Evolutionary conservation across 2,888 invertebrate genomes (phyloP), one percentile per base, ranked within the genome.

Genomic region (Trissoscelio sp.): DNA sequence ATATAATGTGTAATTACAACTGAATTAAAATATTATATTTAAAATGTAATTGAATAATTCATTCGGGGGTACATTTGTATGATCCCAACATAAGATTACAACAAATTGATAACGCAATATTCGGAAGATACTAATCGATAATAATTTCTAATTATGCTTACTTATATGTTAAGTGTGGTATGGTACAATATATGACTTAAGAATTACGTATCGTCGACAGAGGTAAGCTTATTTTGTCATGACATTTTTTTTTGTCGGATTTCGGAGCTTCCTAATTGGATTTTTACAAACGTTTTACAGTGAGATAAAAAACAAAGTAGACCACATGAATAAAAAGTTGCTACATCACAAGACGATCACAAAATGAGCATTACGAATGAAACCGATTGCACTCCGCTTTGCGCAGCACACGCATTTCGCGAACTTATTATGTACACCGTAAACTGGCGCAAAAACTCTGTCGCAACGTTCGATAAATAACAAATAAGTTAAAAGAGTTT

Each of bases 141-240:
- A 84, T 88, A 86, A 88, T 85, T 80, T 87, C 87, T 88, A 88
- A 82, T 85, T 87, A 87, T 87, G 86, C 85, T 89, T 88, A 88
- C 85, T 89, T 88, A 88, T 77, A 62, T 82, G 79, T 88, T 88
- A 88, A 84, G 86, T 86, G 84, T 86, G 84, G 84, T 90, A 90
- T 90, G 86, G 84, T 90, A 90, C 90, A 90, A 84, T 88, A 89
- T 86, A 89, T 85, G 88, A 85, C 87, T 88, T 89, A 88, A 87
- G 85, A 87, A 85, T 88, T 87, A 88, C 86, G 81, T 79, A 84
- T 87, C 84, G 82, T 85, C 86, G 85, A 88, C 87, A 88, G 86
- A 88, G 88, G 87, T 88, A 88, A 87, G 86, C 83, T 75, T 67
- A 67, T n/a, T 85, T 86, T 85, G 53, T 73, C 37, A n/a, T 62